These are phyloP conservation scores for Myiotriccus ornatus DNA, from an alignment of 2,797 vertebrate species.

Conservation along the genomic window DNA sequence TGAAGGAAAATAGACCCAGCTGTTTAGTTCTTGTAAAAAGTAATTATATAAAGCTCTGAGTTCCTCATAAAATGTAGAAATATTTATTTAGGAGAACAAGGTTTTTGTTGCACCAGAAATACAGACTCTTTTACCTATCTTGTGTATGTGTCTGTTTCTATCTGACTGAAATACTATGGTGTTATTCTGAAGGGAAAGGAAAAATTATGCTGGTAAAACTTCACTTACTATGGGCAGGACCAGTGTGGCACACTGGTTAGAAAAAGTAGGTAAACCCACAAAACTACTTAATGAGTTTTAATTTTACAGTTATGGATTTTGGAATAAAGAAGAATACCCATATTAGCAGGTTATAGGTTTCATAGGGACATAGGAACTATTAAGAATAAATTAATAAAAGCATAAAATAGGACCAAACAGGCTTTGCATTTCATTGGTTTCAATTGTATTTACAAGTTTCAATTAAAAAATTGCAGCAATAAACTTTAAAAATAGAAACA, in stretches of 20 bases:
- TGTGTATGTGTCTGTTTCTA: neutral
- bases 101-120: neutral
- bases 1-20: neutral
- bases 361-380: neutral
- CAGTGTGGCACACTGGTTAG: neutral
- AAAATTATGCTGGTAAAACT: neutral
- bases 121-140: neutral
- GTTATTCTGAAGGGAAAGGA: neutral
- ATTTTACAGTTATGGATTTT: neutral
- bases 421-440: neutral
- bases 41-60: neutral
- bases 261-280: neutral
- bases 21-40: neutral
- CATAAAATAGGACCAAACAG: neutral
- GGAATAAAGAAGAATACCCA: neutral
- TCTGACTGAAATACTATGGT: neutral
- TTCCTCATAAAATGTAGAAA: neutral
- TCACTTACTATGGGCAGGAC: neutral
- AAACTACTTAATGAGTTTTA: neutral
- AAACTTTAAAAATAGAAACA: neutral
- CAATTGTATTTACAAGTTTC: neutral
- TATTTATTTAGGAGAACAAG: neutral
- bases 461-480: neutral
- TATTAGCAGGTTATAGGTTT: neutral
- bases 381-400: neutral